A percentile compares a stretch with the other conserved stretches of the same genome.
phyloP scores from a whole-genome alignment of 2,113 vertebrate genomes.

The Naja naja region DNA sequence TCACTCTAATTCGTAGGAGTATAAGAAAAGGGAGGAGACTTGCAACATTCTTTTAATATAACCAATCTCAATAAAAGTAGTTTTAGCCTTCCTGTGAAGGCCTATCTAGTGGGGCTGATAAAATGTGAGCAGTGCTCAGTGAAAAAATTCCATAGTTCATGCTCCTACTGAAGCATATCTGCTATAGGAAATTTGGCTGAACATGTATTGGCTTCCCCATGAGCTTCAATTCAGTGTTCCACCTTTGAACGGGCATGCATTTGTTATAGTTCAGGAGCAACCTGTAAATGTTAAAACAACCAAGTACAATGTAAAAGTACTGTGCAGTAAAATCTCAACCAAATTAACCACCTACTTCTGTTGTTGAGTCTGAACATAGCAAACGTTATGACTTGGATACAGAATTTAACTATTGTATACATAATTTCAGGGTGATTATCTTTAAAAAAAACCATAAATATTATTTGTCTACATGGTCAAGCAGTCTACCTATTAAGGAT shows the following conservation, averaged over 20 bases:
- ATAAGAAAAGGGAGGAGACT: background rate
- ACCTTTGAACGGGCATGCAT: background rate
- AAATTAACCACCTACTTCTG: background rate
- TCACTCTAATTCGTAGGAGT: background rate
- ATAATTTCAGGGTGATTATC: background rate
- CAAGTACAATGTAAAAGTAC: background rate
- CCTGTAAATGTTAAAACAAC: background rate
- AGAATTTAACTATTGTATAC: background rate
- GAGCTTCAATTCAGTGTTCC: background rate
- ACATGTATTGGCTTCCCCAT: background rate
- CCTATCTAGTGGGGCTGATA: background rate
- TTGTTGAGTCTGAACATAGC: background rate
- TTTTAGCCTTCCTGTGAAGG: background rate
- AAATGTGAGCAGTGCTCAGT: background rate
- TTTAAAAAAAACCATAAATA: background rate
- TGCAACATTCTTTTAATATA: background rate
- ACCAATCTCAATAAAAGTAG: background rate
- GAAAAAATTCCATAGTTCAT: background rate
- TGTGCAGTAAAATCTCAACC: too few species aligned
- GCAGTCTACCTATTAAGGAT: background rate
- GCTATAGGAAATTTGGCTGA: background rate
- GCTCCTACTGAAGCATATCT: background rate
- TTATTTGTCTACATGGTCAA: background rate
- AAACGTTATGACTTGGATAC: background rate
- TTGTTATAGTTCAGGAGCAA: background rate